Percentiles rank a stretch among this genome's conserved stretches.
phyloP scores from a whole-genome alignment of 2,797 vertebrate species.

The Acanthopagrus latus region DNA sequence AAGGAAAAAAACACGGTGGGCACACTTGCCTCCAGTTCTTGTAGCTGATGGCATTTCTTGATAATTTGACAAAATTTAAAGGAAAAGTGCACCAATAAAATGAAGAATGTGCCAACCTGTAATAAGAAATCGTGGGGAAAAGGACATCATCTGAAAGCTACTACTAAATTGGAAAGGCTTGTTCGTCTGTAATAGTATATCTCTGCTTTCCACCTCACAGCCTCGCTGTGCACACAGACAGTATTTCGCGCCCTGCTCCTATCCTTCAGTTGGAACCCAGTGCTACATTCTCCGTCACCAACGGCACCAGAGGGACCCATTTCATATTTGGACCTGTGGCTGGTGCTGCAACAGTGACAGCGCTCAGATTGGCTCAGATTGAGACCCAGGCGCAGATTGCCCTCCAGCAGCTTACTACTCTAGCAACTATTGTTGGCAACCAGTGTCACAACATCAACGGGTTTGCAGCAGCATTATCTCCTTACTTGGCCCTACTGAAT shows the following conservation, averaged over 20 bases:
- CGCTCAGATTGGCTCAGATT: constrained; percentile 90
- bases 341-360: constrained; percentile 70
- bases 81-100: constrained; percentile 3
- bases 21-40: constrained; percentile 7
- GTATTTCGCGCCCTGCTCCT: constrained; percentile 71
- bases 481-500: constrained; percentile 83
- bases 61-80: constrained; percentile 24
- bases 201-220: constrained; percentile 83
- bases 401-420: constrained; percentile 85
- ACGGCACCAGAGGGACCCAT: constrained; percentile 58
- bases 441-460: constrained; percentile 62
- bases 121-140: constrained; percentile 1
- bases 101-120: constrained; percentile 30
- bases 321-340: constrained; percentile 73
- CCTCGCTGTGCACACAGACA: constrained; percentile 73
- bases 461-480: constrained; percentile 58
- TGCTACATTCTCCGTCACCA: constrained; percentile 52
- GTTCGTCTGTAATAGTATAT: constrained; percentile 79
- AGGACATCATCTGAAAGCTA: constrained; percentile 41
- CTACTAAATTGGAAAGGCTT: constrained; percentile 52
- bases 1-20: constrained; percentile 39
- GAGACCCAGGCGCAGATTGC: constrained; percentile 85
- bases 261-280: constrained; percentile 65
- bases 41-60: constrained; percentile 20
- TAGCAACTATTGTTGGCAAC: constrained; percentile 74